A percentile compares a stretch with the other conserved stretches of the same genome.
Conservation (phyloP, 2,113 vertebrate species). For the Micromys minutus region DNA sequence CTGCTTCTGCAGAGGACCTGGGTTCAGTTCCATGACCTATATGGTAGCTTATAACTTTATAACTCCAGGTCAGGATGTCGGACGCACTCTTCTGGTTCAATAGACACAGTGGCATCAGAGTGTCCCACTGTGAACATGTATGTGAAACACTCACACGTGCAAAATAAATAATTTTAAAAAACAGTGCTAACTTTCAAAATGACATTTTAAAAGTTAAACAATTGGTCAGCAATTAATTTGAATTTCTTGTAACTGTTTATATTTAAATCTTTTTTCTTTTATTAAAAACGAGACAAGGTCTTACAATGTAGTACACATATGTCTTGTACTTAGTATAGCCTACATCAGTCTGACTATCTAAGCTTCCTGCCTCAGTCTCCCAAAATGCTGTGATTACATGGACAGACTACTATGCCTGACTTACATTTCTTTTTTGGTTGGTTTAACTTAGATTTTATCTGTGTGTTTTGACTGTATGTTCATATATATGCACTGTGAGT, state of each 20-base stretch:
- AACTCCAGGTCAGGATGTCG: too few relatives aligned
- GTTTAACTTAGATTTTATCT: not conserved
- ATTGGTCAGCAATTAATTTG: not conserved
- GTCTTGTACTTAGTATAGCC: not conserved
- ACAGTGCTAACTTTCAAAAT: not conserved
- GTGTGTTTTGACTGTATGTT: not conserved
- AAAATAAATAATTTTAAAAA: not conserved
- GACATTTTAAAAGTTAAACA: constrained; percentile 45
- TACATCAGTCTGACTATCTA: not conserved
- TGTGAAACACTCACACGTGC: not conserved
- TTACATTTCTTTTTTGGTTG: not conserved
- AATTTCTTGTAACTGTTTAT: not conserved
- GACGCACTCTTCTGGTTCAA: not conserved
- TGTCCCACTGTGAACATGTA: not conserved
- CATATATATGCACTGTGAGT: not conserved
- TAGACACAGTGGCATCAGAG: not conserved
- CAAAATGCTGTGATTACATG: not conserved
- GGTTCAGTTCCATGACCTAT: not conserved
- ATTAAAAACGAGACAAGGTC: not conserved
- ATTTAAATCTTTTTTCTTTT: not conserved
- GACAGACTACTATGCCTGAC: not conserved
- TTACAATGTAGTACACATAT: not conserved
- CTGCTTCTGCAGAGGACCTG: too few relatives aligned
- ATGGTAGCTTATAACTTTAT: too few relatives aligned
- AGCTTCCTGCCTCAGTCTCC: not conserved